Percentiles rank a stretch among this genome's conserved stretches.
These are phyloP conservation scores for Penaeus monodon DNA, from an alignment of 2,888 invertebrate genomes.

Conservation along the genomic window DNA sequence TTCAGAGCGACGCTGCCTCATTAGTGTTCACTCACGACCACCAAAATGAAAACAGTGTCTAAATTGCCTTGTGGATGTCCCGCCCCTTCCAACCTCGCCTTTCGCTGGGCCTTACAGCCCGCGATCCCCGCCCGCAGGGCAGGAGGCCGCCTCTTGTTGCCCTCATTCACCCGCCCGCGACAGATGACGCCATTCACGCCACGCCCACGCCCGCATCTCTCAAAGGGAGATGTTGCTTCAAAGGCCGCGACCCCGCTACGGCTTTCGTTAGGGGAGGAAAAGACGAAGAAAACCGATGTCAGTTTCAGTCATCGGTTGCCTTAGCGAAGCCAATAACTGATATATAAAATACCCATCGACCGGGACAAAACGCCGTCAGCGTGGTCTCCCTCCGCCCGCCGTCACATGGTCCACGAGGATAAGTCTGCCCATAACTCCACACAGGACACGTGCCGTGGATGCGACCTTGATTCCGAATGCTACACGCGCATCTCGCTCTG, in stretches of 20 bases:
- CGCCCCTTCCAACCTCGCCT: not conserved
- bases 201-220: slow-evolving; percentile 44
- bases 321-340: too few relatives aligned
- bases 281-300: not conserved
- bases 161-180: slow-evolving; percentile 43
- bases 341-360: too few relatives aligned
- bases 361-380: too few relatives aligned
- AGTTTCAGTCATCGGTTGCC: not conserved
- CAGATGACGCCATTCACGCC: slow-evolving; percentile 51
- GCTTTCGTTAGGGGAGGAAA: slow-evolving; percentile 10
- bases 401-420: too few relatives aligned
- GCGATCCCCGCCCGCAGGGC: slow-evolving; percentile 28
- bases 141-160: slow-evolving; percentile 48
- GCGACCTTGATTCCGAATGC: too few relatives aligned
- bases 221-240: slow-evolving; percentile 29
- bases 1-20: not conserved
- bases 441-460: too few relatives aligned
- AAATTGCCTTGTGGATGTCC: not conserved
- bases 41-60: slow-evolving; percentile 13
- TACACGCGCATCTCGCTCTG: too few relatives aligned
- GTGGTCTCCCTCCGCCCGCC: too few relatives aligned
- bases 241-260: slow-evolving; percentile 39
- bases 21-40: slow-evolving; percentile 3
- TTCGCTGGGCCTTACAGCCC: not conserved
- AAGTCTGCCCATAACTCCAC: too few relatives aligned